phyloP scores from a whole-genome alignment of 2,797 vertebrate species.

The Natrix natrix region DNA sequence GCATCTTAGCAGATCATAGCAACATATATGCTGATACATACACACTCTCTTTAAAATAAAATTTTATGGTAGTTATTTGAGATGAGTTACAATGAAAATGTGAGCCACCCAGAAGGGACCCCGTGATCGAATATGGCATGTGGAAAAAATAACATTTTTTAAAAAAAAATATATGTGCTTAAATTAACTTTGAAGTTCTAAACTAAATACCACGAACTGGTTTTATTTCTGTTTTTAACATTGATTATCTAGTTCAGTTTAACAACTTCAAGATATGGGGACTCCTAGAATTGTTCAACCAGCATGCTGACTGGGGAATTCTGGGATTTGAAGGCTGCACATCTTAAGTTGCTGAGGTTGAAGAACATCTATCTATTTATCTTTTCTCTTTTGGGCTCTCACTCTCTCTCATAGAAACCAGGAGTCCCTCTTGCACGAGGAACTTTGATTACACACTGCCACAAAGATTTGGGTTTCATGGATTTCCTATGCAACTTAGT shows the following conservation, averaged over 20 bases:
- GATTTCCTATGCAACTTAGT: slow-evolving; percentile 93
- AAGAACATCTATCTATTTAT: background rate
- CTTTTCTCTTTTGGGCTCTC: slow-evolving; percentile 18
- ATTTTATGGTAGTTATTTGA: background rate
- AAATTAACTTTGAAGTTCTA: background rate
- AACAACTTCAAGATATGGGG: background rate
- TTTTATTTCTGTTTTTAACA: background rate
- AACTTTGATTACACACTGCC: slow-evolving; percentile 89
- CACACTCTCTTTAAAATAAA: background rate
- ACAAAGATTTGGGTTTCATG: slow-evolving; percentile 92
- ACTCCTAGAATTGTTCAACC: background rate
- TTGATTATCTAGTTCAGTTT: slow-evolving; percentile 20
- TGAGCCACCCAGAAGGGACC: background rate
- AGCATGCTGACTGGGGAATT: background rate
- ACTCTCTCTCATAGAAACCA: slow-evolving; percentile 76
- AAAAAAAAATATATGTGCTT: background rate
- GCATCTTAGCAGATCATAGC: background rate
- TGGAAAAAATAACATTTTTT: background rate
- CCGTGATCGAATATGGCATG: background rate
- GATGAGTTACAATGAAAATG: background rate
- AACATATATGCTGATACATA: background rate
- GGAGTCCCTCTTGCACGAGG: slow-evolving; percentile 88
- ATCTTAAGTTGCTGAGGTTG: background rate
- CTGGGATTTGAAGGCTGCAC: background rate
- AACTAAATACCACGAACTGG: background rate